These are phyloP conservation scores for Semotilus atromaculatus DNA, from an alignment of 2,797 vertebrate species.

Conservation along the genomic window DNA sequence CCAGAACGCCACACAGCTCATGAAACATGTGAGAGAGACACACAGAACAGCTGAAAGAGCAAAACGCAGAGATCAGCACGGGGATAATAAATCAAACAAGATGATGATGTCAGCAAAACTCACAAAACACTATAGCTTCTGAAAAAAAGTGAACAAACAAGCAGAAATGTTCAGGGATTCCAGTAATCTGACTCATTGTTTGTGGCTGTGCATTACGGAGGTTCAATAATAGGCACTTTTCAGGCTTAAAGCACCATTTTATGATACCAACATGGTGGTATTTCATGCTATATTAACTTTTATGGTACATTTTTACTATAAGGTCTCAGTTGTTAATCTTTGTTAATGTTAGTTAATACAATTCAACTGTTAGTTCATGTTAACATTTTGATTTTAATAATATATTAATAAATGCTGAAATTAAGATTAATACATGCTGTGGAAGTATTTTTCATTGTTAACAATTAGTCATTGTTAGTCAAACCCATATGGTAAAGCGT, in stretches of 20 bases:
- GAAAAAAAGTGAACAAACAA: not conserved
- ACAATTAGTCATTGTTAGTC: too few relatives aligned
- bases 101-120: conserved; percentile 18
- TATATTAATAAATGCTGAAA: not conserved
- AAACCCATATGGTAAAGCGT: not conserved
- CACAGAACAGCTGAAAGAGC: conserved; percentile 11
- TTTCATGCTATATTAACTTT: not conserved
- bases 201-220: not conserved
- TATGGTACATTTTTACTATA: not conserved
- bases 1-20: conserved; percentile 2
- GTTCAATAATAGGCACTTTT: not conserved
- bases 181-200: not conserved
- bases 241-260: not conserved
- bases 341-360: not conserved
- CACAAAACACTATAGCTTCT: not conserved
- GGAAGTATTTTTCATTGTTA: not conserved
- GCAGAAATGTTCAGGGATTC: not conserved
- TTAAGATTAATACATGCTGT: not conserved
- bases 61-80: not conserved
- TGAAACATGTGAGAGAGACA: conserved; percentile 10
- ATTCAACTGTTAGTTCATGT: not conserved
- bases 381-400: not conserved
- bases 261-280: not conserved
- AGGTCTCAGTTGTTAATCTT: too few relatives aligned
- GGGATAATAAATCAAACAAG: conserved; percentile 54